Conservation (phyloP, 2,113 vertebrate species). For the Dinomys branickii region DNA sequence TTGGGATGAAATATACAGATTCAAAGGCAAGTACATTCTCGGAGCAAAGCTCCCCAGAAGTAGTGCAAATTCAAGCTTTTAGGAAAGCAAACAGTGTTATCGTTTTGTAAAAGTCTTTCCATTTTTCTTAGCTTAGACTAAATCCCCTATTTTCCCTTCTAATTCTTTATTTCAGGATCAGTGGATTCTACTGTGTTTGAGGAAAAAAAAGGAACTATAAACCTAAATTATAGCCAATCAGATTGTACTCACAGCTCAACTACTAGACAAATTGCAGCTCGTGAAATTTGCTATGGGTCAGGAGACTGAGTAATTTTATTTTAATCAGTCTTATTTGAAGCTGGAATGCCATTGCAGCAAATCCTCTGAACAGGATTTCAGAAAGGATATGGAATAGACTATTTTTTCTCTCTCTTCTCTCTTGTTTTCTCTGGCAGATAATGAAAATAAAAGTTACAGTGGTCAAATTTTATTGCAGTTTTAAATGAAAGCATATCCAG, state of each 20-base stretch:
- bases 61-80: background rate
- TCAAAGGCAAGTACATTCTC: background rate
- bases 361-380: conserved; percentile 69
- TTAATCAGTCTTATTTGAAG: conserved; percentile 87
- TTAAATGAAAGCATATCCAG: conserved; percentile 1
- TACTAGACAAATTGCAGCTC: conserved; percentile 86
- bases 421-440: background rate
- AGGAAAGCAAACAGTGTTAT: conserved; percentile 5
- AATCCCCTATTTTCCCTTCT: conserved; percentile 32
- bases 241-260: conserved; percentile 85
- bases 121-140: conserved; percentile 44
- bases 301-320: conserved; percentile 87
- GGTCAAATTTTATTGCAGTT: conserved; percentile 16
- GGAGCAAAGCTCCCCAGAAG: background rate
- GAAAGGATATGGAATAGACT: background rate
- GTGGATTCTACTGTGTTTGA: conserved; percentile 67
- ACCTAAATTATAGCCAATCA: conserved; percentile 86
- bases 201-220: conserved; percentile 74
- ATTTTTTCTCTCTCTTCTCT: background rate
- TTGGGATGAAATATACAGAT: background rate
- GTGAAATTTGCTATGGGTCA: conserved; percentile 87
- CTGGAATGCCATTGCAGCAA: conserved; percentile 72
- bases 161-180: conserved; percentile 77
- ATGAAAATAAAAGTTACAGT: conserved; percentile 61
- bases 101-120: background rate